A percentile compares a stretch with the other conserved stretches of the same genome.
These are phyloP conservation scores for Stenchaetothrips biformis DNA, from an alignment of 2,888 invertebrate species.

Conservation along the genomic window DNA sequence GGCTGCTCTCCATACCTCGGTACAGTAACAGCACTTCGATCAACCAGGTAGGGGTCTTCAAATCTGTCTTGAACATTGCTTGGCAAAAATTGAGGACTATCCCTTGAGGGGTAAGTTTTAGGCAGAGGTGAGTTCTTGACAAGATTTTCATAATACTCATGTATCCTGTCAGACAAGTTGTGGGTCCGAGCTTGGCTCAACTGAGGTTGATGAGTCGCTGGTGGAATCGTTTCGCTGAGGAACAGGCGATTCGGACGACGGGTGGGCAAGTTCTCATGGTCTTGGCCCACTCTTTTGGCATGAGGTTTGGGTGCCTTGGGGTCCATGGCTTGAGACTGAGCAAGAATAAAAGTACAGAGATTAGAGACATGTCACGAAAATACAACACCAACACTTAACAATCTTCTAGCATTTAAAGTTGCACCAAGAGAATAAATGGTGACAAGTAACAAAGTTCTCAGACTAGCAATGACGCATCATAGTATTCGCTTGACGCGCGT, in stretches of 20 bases:
- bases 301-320: not conserved
- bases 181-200: not conserved
- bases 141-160: conserved; percentile 9
- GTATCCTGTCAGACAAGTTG: not conserved
- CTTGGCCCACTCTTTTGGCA: not conserved
- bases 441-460: not conserved
- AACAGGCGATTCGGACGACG: not conserved
- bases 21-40: not conserved
- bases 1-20: not conserved
- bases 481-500: too few relatives aligned
- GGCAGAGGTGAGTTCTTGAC: not conserved
- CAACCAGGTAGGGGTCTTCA: not conserved
- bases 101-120: not conserved
- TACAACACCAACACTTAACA: not conserved
- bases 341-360: not conserved
- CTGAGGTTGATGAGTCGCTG: not conserved
- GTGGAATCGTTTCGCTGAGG: not conserved
- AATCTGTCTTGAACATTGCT: not conserved
- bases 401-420: not conserved
- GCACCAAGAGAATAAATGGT: not conserved
- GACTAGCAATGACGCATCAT: not conserved
- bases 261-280: not conserved
- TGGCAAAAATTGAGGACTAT: not conserved
- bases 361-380: too few relatives aligned
- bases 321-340: not conserved